phyloP scores from a whole-genome alignment of 2,888 invertebrate genomes.

The Myathropa florea region DNA sequence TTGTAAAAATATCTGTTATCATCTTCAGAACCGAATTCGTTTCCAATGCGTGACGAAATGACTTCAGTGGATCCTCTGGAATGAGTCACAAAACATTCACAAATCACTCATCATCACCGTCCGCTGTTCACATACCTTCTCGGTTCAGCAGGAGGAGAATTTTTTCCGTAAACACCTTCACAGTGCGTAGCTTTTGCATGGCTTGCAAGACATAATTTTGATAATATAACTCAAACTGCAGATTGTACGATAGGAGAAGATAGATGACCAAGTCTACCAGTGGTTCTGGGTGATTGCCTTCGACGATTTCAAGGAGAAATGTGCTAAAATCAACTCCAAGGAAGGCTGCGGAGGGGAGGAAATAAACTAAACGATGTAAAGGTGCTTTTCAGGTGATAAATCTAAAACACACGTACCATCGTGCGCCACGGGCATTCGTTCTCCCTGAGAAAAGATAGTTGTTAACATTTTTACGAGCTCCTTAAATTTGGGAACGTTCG shows the following conservation, averaged over 20 bases:
- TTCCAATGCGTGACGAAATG: conserved; percentile 90
- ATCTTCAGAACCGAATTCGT: conserved; percentile 94
- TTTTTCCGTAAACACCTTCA: conserved; percentile 95
- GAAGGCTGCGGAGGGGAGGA: conserved; percentile 84
- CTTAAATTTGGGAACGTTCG: conserved; percentile 89
- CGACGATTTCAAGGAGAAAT: conserved; percentile 91
- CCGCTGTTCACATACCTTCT: conserved; percentile 85
- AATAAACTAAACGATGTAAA: neutral
- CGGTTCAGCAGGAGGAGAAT: conserved; percentile 92
- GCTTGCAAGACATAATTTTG: conserved; percentile 88
- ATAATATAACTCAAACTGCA: conserved; percentile 87
- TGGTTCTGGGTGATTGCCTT: conserved; percentile 91
- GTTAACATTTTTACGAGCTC: conserved; percentile 92
- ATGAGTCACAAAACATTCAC: conserved; percentile 64
- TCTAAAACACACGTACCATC: conserved; percentile 84
- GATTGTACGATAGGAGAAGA: conserved; percentile 92
- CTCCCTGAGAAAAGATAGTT: conserved; percentile 94
- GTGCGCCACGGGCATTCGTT: conserved; percentile 93
- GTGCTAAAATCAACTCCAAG: conserved; percentile 91
- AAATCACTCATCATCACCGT: no score
- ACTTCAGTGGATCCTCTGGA: conserved; percentile 92
- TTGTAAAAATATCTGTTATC: conserved; percentile 91
- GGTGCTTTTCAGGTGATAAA: neutral
- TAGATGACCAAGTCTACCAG: conserved; percentile 92
- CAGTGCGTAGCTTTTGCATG: conserved; percentile 85